phyloP scores from a whole-genome alignment of 2,888 invertebrate species.

The Erebia ligea region DNA sequence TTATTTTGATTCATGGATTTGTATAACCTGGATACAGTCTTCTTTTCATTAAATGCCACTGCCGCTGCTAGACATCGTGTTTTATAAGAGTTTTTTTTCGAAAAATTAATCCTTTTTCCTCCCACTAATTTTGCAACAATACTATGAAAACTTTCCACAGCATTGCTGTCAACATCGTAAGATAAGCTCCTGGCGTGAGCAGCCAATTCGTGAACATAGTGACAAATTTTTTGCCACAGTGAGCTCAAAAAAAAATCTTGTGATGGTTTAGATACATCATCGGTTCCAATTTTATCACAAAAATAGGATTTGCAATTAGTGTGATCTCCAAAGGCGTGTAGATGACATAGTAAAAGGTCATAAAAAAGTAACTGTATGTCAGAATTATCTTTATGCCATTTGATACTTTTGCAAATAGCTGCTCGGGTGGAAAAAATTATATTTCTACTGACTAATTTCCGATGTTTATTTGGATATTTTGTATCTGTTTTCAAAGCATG shows the following conservation, averaged over 20 bases:
- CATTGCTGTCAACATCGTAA: constrained; percentile 34
- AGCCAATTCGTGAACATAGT: constrained; percentile 16
- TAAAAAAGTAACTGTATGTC: background rate
- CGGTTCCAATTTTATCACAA: background rate
- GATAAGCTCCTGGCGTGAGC: constrained; percentile 29
- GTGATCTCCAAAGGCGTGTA: background rate
- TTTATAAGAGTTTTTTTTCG: constrained; percentile 9
- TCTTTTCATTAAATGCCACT: too few relatives aligned
- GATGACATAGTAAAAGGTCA: background rate
- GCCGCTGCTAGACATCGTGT: background rate
- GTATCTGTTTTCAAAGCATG: constrained; percentile 14
- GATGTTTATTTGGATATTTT: too few relatives aligned
- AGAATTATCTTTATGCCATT: background rate
- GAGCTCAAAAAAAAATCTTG: background rate
- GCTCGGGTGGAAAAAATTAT: background rate
- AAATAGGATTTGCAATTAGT: background rate
- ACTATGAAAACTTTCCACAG: constrained; percentile 29
- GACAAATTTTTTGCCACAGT: background rate
- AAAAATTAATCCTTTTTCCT: constrained; percentile 30
- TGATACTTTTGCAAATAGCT: background rate
- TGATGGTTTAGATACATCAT: background rate
- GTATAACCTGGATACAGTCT: too few relatives aligned
- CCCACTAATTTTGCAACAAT: constrained; percentile 32
- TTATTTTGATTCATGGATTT: too few relatives aligned
- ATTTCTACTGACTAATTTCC: background rate